Percentiles rank a stretch among this genome's conserved stretches.
phyloP scores from a whole-genome alignment of 2,888 invertebrate species.

The Polia nebulosa region DNA sequence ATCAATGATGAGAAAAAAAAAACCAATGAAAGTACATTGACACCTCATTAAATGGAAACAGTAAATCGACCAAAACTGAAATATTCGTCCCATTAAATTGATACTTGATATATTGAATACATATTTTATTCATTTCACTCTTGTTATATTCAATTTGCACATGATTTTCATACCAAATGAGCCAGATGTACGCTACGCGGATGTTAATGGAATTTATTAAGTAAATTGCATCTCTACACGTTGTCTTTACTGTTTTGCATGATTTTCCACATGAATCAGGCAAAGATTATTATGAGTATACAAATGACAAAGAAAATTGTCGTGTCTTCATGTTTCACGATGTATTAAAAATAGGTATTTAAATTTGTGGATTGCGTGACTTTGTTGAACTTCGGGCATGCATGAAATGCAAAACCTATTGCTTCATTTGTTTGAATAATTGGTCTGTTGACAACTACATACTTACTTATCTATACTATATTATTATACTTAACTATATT shows the following conservation, averaged over 20 bases:
- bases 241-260: slow-evolving; percentile 46
- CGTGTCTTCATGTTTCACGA: slow-evolving; percentile 38
- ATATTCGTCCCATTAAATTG: not conserved
- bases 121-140: slow-evolving; percentile 27
- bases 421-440: slow-evolving; percentile 13
- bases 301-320: slow-evolving; percentile 26
- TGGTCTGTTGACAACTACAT: slow-evolving; percentile 16
- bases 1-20: not conserved
- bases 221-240: slow-evolving; percentile 41
- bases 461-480: too few relatives aligned
- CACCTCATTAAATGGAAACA: not conserved
- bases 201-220: slow-evolving; percentile 42
- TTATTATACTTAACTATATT: too few relatives aligned
- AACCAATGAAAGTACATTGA: slow-evolving; percentile 1
- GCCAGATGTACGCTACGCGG: slow-evolving; percentile 24
- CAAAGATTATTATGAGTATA: slow-evolving; percentile 25
- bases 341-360: slow-evolving; percentile 21
- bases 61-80: slow-evolving; percentile 2
- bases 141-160: slow-evolving; percentile 47
- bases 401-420: not conserved
- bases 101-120: slow-evolving; percentile 24
- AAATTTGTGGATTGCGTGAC: slow-evolving; percentile 30
- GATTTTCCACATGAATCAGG: slow-evolving; percentile 43
- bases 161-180: slow-evolving; percentile 46
- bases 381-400: not conserved